Evolutionary conservation across 2,113 vertebrate species (phyloP).

Genomic region (Tupaia tana): DNA sequence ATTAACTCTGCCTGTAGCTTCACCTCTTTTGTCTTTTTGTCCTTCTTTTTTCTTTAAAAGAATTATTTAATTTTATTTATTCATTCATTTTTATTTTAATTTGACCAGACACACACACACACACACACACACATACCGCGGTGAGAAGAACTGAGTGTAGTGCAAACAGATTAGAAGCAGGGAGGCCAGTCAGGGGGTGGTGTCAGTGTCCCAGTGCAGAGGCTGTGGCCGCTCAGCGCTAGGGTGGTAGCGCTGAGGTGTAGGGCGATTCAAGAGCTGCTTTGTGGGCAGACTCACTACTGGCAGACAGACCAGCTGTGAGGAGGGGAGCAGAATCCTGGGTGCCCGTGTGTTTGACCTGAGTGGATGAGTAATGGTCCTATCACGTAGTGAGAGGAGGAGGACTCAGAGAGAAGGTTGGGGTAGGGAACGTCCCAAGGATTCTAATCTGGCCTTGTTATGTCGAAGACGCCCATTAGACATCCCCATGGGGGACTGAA

Average conservation of each 20-base stretch:
- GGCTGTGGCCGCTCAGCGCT: accelerated
- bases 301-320: not conserved
- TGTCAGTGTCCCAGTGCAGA: accelerated
- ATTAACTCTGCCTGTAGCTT: not conserved
- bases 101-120: too few relatives aligned
- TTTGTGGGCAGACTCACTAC: not conserved
- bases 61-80: too few relatives aligned
- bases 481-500: not conserved
- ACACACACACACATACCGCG: too few relatives aligned
- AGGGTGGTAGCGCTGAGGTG: not conserved
- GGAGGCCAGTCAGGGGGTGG: not conserved
- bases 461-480: not conserved
- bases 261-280: not conserved
- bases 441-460: not conserved
- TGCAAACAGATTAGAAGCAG: not conserved
- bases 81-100: too few relatives aligned
- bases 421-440: not conserved
- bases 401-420: not conserved
- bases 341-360: not conserved
- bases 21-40: not conserved
- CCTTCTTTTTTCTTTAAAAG: not conserved
- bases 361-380: too few relatives aligned
- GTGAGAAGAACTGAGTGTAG: not conserved
- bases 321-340: not conserved
- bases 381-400: not conserved